Percentiles rank a stretch among this genome's conserved stretches.
phyloP scores from a whole-genome alignment of 2,113 vertebrate species.

The Cyprinodon variegatus region DNA sequence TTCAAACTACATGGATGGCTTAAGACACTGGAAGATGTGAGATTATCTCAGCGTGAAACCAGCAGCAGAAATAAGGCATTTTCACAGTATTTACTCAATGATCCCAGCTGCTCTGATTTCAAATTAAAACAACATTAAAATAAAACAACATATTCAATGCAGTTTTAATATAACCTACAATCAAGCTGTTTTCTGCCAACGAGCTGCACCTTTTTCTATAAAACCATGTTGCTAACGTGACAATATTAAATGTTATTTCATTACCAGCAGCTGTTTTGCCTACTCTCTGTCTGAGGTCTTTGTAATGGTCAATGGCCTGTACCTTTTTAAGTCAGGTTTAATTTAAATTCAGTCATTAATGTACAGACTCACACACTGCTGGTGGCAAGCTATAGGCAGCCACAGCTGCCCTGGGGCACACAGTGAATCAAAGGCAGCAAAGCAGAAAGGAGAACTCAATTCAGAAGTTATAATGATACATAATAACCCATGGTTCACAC shows the following conservation, averaged over 20 bases:
- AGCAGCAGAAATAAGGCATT: background rate
- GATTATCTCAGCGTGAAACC: background rate
- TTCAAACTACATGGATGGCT: background rate
- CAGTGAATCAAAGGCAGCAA: background rate
- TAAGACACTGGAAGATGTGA: background rate
- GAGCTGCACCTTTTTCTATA: background rate
- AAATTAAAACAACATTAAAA: background rate
- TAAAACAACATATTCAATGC: background rate
- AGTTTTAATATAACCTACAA: background rate
- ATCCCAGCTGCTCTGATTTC: background rate
- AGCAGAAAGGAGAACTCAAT: too few species aligned
- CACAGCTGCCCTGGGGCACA: too few species aligned
- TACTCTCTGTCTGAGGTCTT: background rate
- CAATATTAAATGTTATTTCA: background rate
- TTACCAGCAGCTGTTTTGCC: background rate
- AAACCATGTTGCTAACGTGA: background rate
- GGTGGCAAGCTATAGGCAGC: too few species aligned
- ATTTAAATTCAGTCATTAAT: too few species aligned
- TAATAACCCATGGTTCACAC: too few species aligned
- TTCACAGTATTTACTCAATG: background rate
- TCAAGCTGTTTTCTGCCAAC: background rate
- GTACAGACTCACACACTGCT: too few species aligned
- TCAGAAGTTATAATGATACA: too few species aligned
- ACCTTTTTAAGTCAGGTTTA: too few species aligned
- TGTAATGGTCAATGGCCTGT: too few species aligned